Percentiles rank a stretch among this genome's conserved stretches.
phyloP scores from a whole-genome alignment of 1,140 invertebrate genomes.

The Diplogasteroides magnus region DNA sequence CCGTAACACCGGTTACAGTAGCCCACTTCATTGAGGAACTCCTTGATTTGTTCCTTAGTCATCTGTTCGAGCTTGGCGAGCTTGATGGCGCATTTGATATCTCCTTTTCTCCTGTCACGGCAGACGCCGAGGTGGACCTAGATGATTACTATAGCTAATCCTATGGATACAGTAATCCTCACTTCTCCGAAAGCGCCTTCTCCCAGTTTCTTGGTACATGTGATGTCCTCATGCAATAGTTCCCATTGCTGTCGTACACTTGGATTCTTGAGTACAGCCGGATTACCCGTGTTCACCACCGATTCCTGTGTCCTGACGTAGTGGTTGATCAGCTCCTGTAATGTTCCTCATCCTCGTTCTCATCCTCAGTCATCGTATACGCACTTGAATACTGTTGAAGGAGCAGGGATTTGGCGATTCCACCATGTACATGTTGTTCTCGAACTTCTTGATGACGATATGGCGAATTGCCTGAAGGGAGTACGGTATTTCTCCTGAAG shows the following conservation, averaged over 20 bases:
- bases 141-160: too few relatives aligned
- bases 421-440: not conserved
- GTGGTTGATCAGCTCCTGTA: not conserved
- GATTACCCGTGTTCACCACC: not conserved
- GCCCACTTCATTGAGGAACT: conserved; percentile 24
- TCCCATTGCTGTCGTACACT: conserved; percentile 23
- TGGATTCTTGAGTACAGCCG: not conserved
- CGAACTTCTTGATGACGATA: not conserved
- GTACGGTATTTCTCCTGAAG: not conserved
- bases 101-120: not conserved
- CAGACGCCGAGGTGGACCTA: conserved; percentile 20
- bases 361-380: not conserved
- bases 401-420: not conserved
- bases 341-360: not conserved
- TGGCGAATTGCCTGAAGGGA: not conserved
- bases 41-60: conserved; percentile 28
- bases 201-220: conserved; percentile 17
- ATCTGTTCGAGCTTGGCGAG: conserved; percentile 3
- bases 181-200: conserved; percentile 35
- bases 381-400: not conserved
- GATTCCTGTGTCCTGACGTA: not conserved
- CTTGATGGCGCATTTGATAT: conserved; percentile 22
- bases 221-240: conserved; percentile 25
- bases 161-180: too few relatives aligned
- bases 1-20: not conserved